A percentile compares a stretch with the other conserved stretches of the same genome.
phyloP scores from a whole-genome alignment of 2,888 invertebrate genomes.

The Caenorhabditis sp. region DNA sequence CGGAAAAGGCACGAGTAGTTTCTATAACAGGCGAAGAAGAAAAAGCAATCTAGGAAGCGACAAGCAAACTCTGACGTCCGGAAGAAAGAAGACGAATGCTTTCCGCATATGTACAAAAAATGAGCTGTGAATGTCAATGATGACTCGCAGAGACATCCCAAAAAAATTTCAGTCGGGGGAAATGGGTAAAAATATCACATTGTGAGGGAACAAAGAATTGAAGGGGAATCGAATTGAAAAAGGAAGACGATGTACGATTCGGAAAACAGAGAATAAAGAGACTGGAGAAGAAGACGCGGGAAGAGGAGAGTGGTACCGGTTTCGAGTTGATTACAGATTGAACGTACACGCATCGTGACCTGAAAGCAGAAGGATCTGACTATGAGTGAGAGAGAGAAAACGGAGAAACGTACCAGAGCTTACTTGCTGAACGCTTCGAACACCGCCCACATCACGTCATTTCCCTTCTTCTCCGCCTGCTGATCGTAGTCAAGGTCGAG shows the following conservation, averaged over 20 bases:
- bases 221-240: background rate
- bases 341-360: constrained; percentile 37
- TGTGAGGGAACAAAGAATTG: constrained; percentile 5
- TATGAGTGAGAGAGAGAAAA: background rate
- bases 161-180: constrained; percentile 1
- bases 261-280: background rate
- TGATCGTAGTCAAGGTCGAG: constrained; percentile 97
- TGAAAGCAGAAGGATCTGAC: background rate
- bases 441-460: constrained; percentile 97
- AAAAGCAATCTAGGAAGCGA: background rate
- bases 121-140: background rate
- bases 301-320: constrained; percentile 40
- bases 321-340: constrained; percentile 56
- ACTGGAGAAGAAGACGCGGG: constrained; percentile 18
- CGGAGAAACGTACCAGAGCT: too few species aligned
- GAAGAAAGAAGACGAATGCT: constrained; percentile 13
- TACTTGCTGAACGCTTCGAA: constrained; percentile 98
- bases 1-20: background rate
- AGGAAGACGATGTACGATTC: constrained; percentile 1
- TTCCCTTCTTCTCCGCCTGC: constrained; percentile 87
- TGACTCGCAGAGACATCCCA: constrained; percentile 2
- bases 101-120: constrained; percentile 54
- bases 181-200: constrained; percentile 30
- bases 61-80: constrained; percentile 19
- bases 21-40: constrained; percentile 1